Evolutionary conservation across 2,888 invertebrate species (phyloP).

Genomic region (Spicauda simplicius): DNA sequence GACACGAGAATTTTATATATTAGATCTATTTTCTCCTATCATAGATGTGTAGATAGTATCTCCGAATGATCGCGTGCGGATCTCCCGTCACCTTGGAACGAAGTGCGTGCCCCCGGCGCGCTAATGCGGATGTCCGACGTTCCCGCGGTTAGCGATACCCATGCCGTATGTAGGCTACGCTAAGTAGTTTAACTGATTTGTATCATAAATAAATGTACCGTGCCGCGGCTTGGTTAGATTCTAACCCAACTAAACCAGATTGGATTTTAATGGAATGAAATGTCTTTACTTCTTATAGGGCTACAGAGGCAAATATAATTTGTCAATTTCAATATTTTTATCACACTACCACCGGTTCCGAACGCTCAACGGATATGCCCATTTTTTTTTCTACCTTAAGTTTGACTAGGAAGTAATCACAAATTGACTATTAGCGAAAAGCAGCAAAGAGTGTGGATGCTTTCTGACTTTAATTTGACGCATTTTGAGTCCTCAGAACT

Average conservation of each 20-base stretch:
- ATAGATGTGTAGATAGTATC: not conserved
- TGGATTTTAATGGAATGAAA: no score
- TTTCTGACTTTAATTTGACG: no score
- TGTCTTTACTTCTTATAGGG: no score
- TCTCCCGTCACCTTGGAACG: constrained; percentile 50
- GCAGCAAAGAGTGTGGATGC: no score
- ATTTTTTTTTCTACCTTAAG: no score
- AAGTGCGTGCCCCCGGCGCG: constrained; percentile 49
- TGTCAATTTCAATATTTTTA: no score
- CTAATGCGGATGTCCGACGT: constrained; percentile 52
- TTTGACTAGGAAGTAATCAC: no score
- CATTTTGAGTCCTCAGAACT: no score
- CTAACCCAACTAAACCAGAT: not conserved
- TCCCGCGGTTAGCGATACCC: constrained; percentile 41
- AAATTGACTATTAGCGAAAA: no score
- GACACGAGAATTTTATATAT: not conserved
- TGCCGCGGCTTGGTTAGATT: not conserved
- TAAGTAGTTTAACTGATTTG: constrained; percentile 20
- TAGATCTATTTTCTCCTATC: not conserved
- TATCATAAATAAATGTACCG: not conserved
- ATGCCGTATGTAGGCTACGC: constrained; percentile 26
- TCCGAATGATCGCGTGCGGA: constrained; percentile 24
- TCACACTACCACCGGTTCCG: no score
- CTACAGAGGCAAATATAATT: no score
- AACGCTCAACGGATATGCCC: no score